Percentiles rank a stretch among this genome's conserved stretches.
Conservation (phyloP, 2,888 invertebrate genomes). For the Maniola hyperantus region DNA sequence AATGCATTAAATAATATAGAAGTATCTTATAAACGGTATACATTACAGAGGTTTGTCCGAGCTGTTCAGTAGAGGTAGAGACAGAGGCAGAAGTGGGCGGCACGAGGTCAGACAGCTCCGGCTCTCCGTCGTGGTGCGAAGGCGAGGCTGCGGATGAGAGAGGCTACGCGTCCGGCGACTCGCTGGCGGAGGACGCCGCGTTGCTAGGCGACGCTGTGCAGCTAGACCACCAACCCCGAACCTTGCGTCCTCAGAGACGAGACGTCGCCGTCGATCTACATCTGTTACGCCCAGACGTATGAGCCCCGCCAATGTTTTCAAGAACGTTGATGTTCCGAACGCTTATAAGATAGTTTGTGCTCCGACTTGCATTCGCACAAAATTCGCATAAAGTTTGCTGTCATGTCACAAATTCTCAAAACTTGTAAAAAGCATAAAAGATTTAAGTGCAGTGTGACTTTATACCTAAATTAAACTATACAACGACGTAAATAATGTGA, state of each 20-base stretch:
- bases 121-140: conserved; percentile 80
- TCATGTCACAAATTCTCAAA: conserved; percentile 17
- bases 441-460: conserved; percentile 55
- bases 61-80: conserved; percentile 75
- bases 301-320: conserved; percentile 41
- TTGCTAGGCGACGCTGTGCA: conserved; percentile 62
- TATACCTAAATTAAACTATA: conserved; percentile 52
- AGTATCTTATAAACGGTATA: conserved; percentile 8
- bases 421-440: conserved; percentile 39
- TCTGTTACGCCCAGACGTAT: conserved; percentile 73
- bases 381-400: conserved; percentile 9
- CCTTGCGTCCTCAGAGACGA: conserved; percentile 63
- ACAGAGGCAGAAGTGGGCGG: conserved; percentile 70
- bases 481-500: conserved; percentile 63
- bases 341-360: conserved; percentile 23
- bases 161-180: conserved; percentile 81
- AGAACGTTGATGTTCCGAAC: neutral
- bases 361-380: conserved; percentile 28
- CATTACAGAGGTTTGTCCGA: conserved; percentile 75
- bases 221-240: conserved; percentile 53
- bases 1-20: neutral
- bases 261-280: conserved; percentile 78
- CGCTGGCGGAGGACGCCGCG: conserved; percentile 76
- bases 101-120: conserved; percentile 70
- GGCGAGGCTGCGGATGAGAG: conserved; percentile 76